Percentiles rank a stretch among this genome's conserved stretches.
These are phyloP conservation scores for Hucho hucho DNA, from an alignment of 2,113 vertebrate species.

Conservation along the genomic window DNA sequence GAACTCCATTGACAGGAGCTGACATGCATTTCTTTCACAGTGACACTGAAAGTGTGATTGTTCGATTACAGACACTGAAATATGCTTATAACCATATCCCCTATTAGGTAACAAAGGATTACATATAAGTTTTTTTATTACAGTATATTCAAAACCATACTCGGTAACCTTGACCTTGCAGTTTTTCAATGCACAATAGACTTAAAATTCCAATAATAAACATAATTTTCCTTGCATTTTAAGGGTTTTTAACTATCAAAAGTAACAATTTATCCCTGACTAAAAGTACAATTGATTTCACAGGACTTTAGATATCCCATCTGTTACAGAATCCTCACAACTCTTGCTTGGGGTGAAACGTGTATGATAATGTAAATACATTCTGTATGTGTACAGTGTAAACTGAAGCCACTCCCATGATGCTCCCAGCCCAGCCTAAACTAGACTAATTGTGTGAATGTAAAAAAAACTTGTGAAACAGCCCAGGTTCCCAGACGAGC, in stretches of 20 bases:
- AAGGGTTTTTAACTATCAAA: no score
- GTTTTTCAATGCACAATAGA: no score
- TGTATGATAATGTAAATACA: not conserved
- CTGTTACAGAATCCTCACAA: not conserved
- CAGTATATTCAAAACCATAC: no score
- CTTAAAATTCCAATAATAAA: no score
- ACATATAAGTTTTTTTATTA: no score
- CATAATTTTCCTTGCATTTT: no score
- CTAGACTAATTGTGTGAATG: not conserved
- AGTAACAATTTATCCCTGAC: no score
- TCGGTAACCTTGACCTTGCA: no score
- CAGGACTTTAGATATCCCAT: no score
- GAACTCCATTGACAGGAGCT: constrained; percentile 25
- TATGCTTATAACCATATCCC: no score
- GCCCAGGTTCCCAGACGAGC: not conserved
- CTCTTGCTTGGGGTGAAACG: not conserved
- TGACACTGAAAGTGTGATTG: not conserved
- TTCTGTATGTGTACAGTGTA: not conserved
- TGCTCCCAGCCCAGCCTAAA: not conserved
- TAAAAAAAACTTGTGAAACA: not conserved
- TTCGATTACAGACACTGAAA: not conserved
- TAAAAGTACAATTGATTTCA: no score
- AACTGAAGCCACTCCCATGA: not conserved
- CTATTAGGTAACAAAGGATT: no score
- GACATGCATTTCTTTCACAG: constrained; percentile 5